Percentiles rank a stretch among this genome's conserved stretches.
phyloP scores from a whole-genome alignment of 2,888 invertebrate genomes.

The Lasioglossum marginatum region DNA sequence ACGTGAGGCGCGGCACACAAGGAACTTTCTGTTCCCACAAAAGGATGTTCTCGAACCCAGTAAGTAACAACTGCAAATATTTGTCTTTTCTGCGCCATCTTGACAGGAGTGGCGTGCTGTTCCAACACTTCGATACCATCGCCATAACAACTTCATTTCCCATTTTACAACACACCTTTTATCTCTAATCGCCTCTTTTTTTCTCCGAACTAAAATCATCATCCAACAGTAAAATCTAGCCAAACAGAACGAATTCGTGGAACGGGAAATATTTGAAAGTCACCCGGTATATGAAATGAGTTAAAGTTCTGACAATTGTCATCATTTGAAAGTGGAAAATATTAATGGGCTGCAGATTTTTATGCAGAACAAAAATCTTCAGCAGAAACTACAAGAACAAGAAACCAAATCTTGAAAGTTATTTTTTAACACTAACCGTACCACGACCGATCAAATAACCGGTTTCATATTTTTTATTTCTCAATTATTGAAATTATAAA shows the following conservation, averaged over 20 bases:
- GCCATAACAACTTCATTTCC: slow-evolving; percentile 14
- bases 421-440: no score
- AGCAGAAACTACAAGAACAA: not conserved
- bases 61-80: slow-evolving; percentile 62
- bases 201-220: not conserved
- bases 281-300: not conserved
- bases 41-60: slow-evolving; percentile 32
- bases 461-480: no score
- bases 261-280: not conserved
- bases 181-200: not conserved
- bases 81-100: slow-evolving; percentile 68
- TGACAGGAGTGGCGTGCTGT: slow-evolving; percentile 59
- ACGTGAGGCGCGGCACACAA: slow-evolving; percentile 36
- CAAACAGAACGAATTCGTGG: not conserved
- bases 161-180: not conserved
- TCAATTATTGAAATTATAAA: no score
- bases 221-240: not conserved
- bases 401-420: not conserved
- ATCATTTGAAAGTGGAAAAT: not conserved
- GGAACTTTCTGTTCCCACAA: slow-evolving; percentile 54
- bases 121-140: slow-evolving; percentile 24
- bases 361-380: not conserved
- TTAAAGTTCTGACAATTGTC: not conserved
- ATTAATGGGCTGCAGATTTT: not conserved
- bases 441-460: no score